Evolutionary conservation across 2,888 invertebrate genomes (phyloP).

Genomic region (Parthenolecanium corni): DNA sequence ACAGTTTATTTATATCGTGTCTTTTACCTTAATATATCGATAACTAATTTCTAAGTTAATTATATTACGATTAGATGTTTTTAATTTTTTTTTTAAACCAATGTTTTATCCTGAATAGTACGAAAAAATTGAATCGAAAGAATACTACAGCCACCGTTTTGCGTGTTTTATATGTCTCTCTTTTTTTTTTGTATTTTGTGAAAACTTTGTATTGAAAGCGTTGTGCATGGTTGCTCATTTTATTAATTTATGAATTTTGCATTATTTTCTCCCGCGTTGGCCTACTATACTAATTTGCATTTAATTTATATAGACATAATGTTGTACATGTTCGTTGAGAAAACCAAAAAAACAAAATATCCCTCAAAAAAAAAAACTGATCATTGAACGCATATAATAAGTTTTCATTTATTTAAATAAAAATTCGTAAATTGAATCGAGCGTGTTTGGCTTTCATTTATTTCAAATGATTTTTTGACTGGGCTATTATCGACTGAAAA

Average conservation of each 20-base stretch:
- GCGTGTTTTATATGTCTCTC: neutral
- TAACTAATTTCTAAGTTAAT: conserved; percentile 19
- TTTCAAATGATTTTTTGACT: conserved; percentile 11
- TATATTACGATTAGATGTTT: conserved; percentile 13
- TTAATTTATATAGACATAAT: conserved; percentile 21
- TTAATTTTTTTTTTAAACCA: conserved; percentile 1
- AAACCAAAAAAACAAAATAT: neutral
- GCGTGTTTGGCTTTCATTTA: too few relatives aligned
- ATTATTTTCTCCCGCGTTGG: conserved; percentile 15
- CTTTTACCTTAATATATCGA: conserved; percentile 22
- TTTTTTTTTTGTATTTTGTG: conserved; percentile 1
- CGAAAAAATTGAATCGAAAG: neutral
- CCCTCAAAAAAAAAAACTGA: neutral
- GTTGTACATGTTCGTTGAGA: neutral
- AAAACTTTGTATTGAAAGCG: conserved; percentile 4
- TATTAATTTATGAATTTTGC: conserved; percentile 14
- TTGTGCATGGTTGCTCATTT: conserved; percentile 28
- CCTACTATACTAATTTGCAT: conserved; percentile 22
- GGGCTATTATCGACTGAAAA: neutral
- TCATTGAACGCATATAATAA: conserved; percentile 21
- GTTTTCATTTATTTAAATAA: conserved; percentile 26
- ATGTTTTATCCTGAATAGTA: neutral
- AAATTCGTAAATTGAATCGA: conserved; percentile 24
- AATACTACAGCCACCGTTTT: neutral
- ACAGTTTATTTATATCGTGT: conserved; percentile 20